Conservation (phyloP, 2,888 invertebrate genomes). For the Tricholauxania praeusta region DNA sequence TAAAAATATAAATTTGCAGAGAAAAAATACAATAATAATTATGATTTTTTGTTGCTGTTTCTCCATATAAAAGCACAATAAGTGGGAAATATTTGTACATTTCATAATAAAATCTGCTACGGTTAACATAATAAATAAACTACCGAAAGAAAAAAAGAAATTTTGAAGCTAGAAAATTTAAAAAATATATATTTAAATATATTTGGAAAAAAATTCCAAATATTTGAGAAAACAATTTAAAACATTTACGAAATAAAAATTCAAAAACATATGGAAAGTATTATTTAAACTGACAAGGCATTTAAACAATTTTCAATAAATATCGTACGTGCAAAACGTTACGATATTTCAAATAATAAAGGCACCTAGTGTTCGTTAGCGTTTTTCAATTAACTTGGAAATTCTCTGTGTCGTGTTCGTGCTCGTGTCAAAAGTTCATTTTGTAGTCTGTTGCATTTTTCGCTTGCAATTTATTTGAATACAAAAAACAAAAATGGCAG, state of each 20-base stretch:
- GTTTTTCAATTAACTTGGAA: not conserved
- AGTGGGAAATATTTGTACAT: conserved; percentile 18
- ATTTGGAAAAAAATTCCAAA: not conserved
- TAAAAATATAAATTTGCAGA: not conserved
- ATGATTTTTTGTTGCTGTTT: conserved; percentile 19
- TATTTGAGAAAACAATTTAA: conserved; percentile 4
- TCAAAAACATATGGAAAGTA: not conserved
- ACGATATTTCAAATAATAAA: not conserved
- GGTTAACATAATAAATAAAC: not conserved
- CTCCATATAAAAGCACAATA: conserved; percentile 19
- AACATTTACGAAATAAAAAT: not conserved
- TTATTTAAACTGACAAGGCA: not conserved
- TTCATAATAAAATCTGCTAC: conserved; percentile 12
- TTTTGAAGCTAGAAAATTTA: not conserved
- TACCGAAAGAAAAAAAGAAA: not conserved
- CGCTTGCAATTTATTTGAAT: not conserved
- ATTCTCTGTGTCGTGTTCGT: not conserved
- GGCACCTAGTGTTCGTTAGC: not conserved
- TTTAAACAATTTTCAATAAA: not conserved
- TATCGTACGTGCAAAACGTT: not conserved
- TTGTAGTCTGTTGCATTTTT: conserved; percentile 2
- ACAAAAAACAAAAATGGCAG: conserved; percentile 56
- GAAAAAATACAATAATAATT: conserved; percentile 11
- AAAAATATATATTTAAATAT: not conserved
- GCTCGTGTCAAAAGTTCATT: conserved; percentile 28